These are phyloP conservation scores for Lynx canadensis DNA, from an alignment of 2,113 vertebrate genomes.

Conservation along the genomic window DNA sequence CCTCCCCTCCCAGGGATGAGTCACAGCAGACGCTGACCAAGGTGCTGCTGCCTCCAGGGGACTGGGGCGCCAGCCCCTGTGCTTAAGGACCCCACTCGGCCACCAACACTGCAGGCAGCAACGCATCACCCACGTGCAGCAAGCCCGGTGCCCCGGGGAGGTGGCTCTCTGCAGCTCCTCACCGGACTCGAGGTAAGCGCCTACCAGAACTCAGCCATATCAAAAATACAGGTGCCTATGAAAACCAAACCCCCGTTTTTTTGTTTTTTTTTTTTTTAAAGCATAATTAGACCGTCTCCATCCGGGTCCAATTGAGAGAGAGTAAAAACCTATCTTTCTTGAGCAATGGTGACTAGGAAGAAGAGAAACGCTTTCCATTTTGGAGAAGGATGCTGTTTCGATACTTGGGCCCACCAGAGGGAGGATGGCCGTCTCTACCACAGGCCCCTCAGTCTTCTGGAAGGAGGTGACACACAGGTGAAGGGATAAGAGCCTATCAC, in stretches of 20 bases:
- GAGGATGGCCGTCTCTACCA: background rate
- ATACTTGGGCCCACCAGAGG: background rate
- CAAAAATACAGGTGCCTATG: background rate
- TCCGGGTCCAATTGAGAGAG: background rate
- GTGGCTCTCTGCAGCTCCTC: accelerated
- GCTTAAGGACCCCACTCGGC: accelerated
- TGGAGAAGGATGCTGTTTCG: background rate
- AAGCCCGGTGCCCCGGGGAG: too few relatives aligned
- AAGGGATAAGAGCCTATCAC: background rate
- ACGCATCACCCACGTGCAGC: background rate
- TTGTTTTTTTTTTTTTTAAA: background rate
- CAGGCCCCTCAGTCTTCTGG: background rate
- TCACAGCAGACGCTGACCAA: background rate
- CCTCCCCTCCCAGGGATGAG: background rate
- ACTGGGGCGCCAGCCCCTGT: accelerated
- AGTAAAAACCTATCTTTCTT: too few relatives aligned
- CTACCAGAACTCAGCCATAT: background rate
- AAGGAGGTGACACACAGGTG: too few relatives aligned
- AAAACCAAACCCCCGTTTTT: background rate
- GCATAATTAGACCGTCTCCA: background rate
- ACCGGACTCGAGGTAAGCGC: background rate
- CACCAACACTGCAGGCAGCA: background rate
- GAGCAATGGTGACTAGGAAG: background rate
- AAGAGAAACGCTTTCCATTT: background rate
- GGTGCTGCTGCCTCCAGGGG: background rate